Evolutionary conservation across 2,113 vertebrate species (phyloP), one percentile per base, ranked within the genome.

Genomic region (Spilogale gracilis): DNA sequence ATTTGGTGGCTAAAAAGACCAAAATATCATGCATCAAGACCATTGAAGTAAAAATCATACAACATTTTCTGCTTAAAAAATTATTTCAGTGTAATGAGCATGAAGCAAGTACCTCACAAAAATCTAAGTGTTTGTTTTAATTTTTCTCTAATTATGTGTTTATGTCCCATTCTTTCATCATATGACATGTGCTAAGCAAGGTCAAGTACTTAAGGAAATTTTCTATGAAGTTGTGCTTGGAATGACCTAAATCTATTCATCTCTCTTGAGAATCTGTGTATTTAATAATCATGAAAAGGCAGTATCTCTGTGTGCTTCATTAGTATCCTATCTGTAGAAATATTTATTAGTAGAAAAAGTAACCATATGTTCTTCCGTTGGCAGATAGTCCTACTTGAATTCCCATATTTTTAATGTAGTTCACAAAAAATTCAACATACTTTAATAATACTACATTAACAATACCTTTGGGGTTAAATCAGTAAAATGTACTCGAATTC

Each of bases 341-440:
- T 96, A 97, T 90, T 89, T 99, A 97, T 98, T 98, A 97, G 76
- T 84, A 92, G 80, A 48, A 97, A 97, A 96, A 78, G 65, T 79
- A 97, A 96, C 94, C 96, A 67, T 96, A 85, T 89, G 82, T 90
- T 98, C 79, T 89, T 79, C 93, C 25, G 25, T 60, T 95, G 76
- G 52, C 95, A 97, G 76, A 92, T 91, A 94, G 74, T 93, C 90
- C 91, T 91, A 56, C 80, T 98, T 74, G 84, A 98, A 97, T 69
- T 90, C 65, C 65, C 84, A 30, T n/a, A 27, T 78, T 95, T 71
- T 96, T 78, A 60, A 65, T 94, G 32, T 14, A 89, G 30, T 92
- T 97, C 90, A 98, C 13, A 63, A 43, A 69, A 92, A 94, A 52
- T n/a, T 56, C 65, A 92, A 79, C 43, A 14, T 67, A 61, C 27